Evolutionary conservation across 1,140 invertebrate genomes (phyloP).

Genomic region (Goniozus legneri): DNA sequence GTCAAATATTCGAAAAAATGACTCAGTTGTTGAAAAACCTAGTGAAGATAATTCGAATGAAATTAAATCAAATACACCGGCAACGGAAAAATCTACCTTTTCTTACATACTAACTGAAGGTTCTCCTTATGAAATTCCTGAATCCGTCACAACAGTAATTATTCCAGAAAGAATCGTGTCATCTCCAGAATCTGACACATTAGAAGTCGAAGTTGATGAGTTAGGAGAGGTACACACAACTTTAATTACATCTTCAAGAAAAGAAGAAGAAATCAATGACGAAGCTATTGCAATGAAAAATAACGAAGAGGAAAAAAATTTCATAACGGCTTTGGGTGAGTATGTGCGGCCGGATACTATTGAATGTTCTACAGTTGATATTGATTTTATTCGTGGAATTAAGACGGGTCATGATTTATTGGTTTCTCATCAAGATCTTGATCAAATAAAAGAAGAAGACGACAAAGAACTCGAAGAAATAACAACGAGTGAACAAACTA

Average conservation of each 20-base stretch:
- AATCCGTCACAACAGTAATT: constrained; percentile 46
- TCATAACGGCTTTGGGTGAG: constrained; percentile 16
- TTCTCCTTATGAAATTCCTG: constrained; percentile 47
- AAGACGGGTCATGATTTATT: constrained; percentile 25
- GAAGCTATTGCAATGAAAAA: constrained; percentile 28
- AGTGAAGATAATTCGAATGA: too few relatives aligned
- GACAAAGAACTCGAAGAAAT: constrained; percentile 3
- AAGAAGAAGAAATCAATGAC: constrained; percentile 8
- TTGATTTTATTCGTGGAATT: constrained; percentile 23
- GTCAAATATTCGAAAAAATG: too few relatives aligned
- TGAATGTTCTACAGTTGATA: constrained; percentile 8
- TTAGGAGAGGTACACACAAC: neutral
- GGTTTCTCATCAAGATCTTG: constrained; percentile 29
- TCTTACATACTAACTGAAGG: constrained; percentile 47
- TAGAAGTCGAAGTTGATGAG: constrained; percentile 24
- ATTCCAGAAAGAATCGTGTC: constrained; percentile 32
- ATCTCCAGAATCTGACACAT: constrained; percentile 17
- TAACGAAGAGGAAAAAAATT: neutral
- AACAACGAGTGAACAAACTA: constrained; percentile 18
- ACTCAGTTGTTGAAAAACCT: too few relatives aligned
- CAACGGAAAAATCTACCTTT: too few relatives aligned
- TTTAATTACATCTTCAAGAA: neutral
- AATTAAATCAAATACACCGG: too few relatives aligned
- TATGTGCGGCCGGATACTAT: constrained; percentile 9
- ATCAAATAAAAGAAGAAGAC: constrained; percentile 37